Conservation (phyloP, 2,888 invertebrate genomes). For the Andrena minutula region DNA sequence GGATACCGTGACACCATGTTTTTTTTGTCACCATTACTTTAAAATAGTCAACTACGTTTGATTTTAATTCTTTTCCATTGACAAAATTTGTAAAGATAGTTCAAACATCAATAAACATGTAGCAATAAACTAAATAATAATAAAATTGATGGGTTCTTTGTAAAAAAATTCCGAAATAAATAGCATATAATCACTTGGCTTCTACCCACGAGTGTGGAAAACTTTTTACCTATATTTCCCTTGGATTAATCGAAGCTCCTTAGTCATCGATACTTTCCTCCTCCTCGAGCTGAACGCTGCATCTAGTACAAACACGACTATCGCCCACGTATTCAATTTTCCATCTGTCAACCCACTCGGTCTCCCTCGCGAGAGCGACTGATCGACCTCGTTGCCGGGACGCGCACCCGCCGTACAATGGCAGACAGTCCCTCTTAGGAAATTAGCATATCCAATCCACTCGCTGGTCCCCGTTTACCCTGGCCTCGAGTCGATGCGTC, state of each 20-base stretch:
- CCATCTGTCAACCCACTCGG: conserved; percentile 17
- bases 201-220: no score
- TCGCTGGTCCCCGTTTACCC: conserved; percentile 6
- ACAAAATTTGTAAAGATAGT: no score
- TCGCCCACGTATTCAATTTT: conserved; percentile 40
- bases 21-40: no score
- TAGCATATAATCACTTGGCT: no score
- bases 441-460: conserved; percentile 55
- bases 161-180: no score
- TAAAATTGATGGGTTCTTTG: no score
- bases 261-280: background rate
- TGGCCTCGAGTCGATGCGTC: conserved; percentile 41
- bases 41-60: no score
- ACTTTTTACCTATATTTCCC: no score
- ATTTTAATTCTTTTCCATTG: no score
- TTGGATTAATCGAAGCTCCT: background rate
- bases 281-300: background rate
- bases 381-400: conserved; percentile 8
- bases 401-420: background rate
- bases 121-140: no score
- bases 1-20: no score
- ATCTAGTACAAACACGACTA: background rate
- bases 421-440: conserved; percentile 27
- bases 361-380: background rate
- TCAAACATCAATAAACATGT: no score